These are phyloP conservation scores for Neoascia interrupta DNA, from an alignment of 2,888 invertebrate species.

Conservation along the genomic window DNA sequence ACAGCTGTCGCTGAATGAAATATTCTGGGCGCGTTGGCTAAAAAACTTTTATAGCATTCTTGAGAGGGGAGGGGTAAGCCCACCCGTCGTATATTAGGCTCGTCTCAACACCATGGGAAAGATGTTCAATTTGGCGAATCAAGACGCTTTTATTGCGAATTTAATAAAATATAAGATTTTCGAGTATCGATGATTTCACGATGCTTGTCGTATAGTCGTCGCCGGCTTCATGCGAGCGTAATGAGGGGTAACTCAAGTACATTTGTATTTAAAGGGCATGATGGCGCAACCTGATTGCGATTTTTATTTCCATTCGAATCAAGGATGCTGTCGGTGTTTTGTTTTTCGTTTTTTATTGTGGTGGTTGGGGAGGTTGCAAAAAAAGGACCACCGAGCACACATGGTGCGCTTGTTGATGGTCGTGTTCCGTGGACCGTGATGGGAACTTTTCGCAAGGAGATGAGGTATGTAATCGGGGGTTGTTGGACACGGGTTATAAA, in stretches of 20 bases:
- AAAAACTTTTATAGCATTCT: slow-evolving; percentile 63
- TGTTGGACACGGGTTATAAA: no score
- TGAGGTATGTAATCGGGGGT: no score
- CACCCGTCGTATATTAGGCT: slow-evolving; percentile 49
- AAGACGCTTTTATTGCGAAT: slow-evolving; percentile 67
- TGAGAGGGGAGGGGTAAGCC: no score
- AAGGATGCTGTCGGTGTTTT: background rate
- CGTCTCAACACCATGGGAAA: slow-evolving; percentile 37
- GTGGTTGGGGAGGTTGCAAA: no score
- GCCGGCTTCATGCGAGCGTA: slow-evolving; percentile 46
- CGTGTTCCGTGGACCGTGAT: no score
- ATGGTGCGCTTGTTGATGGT: no score
- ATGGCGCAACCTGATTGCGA: slow-evolving; percentile 33
- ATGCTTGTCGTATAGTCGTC: slow-evolving; percentile 39
- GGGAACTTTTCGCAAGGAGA: no score
- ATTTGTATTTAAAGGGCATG: slow-evolving; percentile 54
- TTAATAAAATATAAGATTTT: slow-evolving; percentile 68
- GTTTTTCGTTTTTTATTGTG: no score
- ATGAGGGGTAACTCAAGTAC: slow-evolving; percentile 59
- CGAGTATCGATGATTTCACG: slow-evolving; percentile 7
- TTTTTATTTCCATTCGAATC: slow-evolving; percentile 27
- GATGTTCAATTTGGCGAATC: slow-evolving; percentile 68
- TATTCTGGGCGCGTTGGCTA: slow-evolving; percentile 66
- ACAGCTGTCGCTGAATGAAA: slow-evolving; percentile 67
- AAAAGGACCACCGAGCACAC: no score